Conservation (phyloP, 1,140 invertebrate genomes). For the Drosophila kurseongensis region DNA sequence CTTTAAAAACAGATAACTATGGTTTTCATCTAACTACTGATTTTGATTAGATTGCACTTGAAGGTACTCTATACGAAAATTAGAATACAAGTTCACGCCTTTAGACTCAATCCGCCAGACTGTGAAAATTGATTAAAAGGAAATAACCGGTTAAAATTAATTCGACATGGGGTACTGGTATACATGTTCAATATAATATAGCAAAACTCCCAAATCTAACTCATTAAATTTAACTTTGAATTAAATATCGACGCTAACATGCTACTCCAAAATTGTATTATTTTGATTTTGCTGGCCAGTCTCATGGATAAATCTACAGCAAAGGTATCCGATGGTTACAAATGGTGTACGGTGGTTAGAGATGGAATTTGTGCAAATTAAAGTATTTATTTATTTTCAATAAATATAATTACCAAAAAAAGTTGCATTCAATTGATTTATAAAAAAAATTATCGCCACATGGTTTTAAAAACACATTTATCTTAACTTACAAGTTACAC, state of each 20-base stretch:
- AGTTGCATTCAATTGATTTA: too few relatives aligned
- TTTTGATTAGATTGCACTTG: too few relatives aligned
- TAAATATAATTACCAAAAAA: too few relatives aligned
- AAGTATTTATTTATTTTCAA: neutral
- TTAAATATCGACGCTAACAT: neutral
- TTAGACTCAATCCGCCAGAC: too few relatives aligned
- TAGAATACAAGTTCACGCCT: too few relatives aligned
- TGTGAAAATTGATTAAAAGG: neutral
- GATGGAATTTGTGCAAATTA: neutral
- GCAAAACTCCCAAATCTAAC: too few relatives aligned
- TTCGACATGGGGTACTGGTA: neutral
- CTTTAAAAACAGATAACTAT: too few relatives aligned
- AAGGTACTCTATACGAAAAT: too few relatives aligned
- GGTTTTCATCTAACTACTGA: too few relatives aligned
- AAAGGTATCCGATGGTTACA: neutral
- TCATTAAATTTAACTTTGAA: neutral
- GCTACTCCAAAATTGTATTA: neutral
- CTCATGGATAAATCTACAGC: neutral
- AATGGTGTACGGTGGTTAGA: conserved; percentile 5
- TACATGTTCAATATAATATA: too few relatives aligned
- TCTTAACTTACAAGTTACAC: neutral
- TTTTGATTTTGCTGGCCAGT: neutral
- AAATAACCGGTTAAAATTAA: neutral
- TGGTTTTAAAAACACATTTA: neutral
- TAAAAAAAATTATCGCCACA: neutral